A percentile compares a stretch with the other conserved stretches of the same genome.
Evolutionary conservation across 2,113 vertebrate species (phyloP).

Genomic region (Triplophysa tibetana): DNA sequence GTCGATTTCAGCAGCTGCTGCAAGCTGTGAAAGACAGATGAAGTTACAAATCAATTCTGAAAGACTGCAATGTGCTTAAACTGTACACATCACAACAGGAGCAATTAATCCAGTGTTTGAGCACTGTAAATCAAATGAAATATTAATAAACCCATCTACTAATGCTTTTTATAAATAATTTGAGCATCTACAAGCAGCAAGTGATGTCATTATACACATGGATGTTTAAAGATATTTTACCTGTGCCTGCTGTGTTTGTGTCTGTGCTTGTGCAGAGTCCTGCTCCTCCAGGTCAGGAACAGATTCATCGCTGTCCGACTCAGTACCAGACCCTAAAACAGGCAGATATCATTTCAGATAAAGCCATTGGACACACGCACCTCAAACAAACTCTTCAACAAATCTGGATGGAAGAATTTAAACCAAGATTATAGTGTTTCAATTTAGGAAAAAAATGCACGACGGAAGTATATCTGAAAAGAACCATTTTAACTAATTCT

Average conservation of each 20-base stretch:
- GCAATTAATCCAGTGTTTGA: no score
- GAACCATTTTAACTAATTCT: not conserved
- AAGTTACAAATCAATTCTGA: not conserved
- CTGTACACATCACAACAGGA: no score
- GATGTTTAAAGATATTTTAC: slow-evolving; percentile 61
- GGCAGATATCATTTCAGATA: slow-evolving; percentile 32
- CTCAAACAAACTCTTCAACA: no score
- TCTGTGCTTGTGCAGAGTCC: slow-evolving; percentile 84
- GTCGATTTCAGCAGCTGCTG: slow-evolving; percentile 95
- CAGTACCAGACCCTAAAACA: slow-evolving; percentile 90
- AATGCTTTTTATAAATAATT: no score
- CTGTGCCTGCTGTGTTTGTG: slow-evolving; percentile 96
- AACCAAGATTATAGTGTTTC: no score
- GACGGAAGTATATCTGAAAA: not conserved
- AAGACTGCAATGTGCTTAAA: not conserved
- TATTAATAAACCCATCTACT: no score
- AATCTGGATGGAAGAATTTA: no score
- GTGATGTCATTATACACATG: no score
- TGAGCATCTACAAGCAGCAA: no score
- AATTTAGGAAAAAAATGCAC: not conserved
- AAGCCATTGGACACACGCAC: not conserved
- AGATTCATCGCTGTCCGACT: slow-evolving; percentile 98
- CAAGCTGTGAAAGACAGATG: slow-evolving; percentile 75
- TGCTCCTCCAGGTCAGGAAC: slow-evolving; percentile 98
- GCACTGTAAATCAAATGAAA: no score